Evolutionary conservation across 1,140 invertebrate genomes (phyloP), one percentile per base, ranked within the genome.

Genomic region (Zaprionus africanus): DNA sequence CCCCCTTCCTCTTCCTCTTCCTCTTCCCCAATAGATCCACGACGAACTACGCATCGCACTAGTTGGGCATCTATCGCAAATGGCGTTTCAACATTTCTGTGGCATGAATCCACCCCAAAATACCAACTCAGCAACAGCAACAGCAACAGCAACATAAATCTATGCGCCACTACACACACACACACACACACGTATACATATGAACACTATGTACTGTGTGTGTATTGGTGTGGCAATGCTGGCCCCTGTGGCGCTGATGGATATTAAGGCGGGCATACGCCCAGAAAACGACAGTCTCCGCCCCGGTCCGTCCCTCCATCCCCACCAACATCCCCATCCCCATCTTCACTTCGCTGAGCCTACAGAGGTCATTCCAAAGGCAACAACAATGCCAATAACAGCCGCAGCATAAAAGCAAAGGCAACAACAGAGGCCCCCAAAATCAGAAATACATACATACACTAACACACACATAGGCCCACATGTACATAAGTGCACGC

Each of bases 301-400:
- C 51, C 12, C 9, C 22, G 11, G 15, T 54, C 17, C 68, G 60
- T 13, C 13, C 9, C 59, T 19, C 36, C 59, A 31, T n/a, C 41
- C 24, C 24, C 46, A 46, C 1, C 41, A 12, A 26, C 57, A 58
- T 43, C 62, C 53, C 22, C 22, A 22, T 22, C 22, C 22, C 61
- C 66, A 66, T 56, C 79, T 68, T 65, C 41, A 69, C 60, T 75
- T 60, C 61, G 73, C 51, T 78, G 78, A 79, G 85, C 85, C 85
- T 88, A 88, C 78, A 91, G 90, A 91, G 90, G 90, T 91, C 90
- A 91, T 87, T 91, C 82, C 86, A 91, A 91, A 90, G 86, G 83
- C 90, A 91, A 91, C 90, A 91, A 91, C 90, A 88, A 86, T 62
- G 82, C 78, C 78, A 69, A 81, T 67, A 81, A 69, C 78, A 78